A percentile compares a stretch with the other conserved stretches of the same genome.
These are phyloP conservation scores for Manis crassicaudata DNA, from an alignment of 2,797 vertebrate species.

Conservation along the genomic window DNA sequence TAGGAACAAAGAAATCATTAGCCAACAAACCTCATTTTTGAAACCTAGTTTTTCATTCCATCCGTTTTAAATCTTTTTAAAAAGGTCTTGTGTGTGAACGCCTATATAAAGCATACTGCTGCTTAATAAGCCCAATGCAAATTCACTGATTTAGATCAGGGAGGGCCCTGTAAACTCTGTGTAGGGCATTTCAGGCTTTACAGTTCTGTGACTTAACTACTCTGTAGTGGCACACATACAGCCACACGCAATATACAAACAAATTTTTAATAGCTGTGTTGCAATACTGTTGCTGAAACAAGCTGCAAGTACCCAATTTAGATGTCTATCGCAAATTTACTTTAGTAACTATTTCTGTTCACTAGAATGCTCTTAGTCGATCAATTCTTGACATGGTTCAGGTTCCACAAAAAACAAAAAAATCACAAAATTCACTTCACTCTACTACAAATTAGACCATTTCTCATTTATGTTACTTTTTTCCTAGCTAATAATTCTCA, in stretches of 20 bases:
- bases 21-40: neutral
- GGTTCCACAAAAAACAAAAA: neutral
- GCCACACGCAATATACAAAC: neutral
- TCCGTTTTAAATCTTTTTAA: neutral
- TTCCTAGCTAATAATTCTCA: conserved; percentile 20
- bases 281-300: neutral
- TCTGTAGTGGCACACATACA: neutral
- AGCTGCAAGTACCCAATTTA: neutral
- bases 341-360: neutral
- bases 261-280: neutral
- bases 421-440: neutral
- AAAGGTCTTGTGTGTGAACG: neutral
- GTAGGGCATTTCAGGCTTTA: neutral
- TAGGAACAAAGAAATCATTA: neutral
- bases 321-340: neutral
- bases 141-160: neutral
- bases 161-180: neutral
- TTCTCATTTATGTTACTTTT: neutral
- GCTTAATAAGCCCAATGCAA: neutral
- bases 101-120: conserved; percentile 26
- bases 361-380: neutral
- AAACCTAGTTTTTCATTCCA: neutral
- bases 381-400: conserved; percentile 35
- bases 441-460: neutral
- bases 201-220: neutral